A percentile compares a stretch with the other conserved stretches of the same genome.
Evolutionary conservation across 2,113 vertebrate genomes (phyloP).

Genomic region (Catharus minimus): DNA sequence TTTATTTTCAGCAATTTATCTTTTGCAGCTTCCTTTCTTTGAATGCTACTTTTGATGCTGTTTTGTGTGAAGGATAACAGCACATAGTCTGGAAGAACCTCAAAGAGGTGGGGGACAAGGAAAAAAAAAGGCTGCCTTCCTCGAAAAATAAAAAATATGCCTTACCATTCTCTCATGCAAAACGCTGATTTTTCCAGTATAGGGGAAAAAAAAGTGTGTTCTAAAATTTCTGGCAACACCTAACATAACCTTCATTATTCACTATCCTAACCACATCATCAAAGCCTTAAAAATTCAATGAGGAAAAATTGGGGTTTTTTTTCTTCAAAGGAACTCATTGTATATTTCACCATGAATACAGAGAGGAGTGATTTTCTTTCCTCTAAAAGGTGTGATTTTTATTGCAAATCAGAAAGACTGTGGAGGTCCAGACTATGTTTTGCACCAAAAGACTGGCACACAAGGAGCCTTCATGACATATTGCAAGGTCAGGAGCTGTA

Average conservation of each 20-base stretch:
- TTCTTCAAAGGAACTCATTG: constrained; percentile 50
- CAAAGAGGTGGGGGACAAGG: background rate
- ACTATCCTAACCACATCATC: constrained; percentile 28
- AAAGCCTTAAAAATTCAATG: constrained; percentile 28
- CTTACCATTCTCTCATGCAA: constrained; percentile 23
- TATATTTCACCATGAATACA: constrained; percentile 25
- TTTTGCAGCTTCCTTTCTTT: constrained; percentile 58
- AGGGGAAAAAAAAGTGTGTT: background rate
- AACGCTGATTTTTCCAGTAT: constrained; percentile 30
- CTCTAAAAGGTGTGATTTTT: constrained; percentile 50
- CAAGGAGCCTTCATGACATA: background rate
- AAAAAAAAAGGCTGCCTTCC: background rate
- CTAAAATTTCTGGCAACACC: constrained; percentile 25
- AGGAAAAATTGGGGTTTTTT: background rate
- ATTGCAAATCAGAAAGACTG: constrained; percentile 53
- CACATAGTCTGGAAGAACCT: constrained; percentile 33
- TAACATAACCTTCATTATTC: constrained; percentile 35
- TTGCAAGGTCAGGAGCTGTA: background rate
- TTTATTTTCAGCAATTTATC: constrained; percentile 60
- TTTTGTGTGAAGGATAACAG: constrained; percentile 58
- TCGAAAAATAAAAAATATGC: constrained; percentile 54
- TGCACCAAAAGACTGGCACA: background rate
- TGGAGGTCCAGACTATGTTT: background rate
- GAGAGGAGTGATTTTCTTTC: background rate
- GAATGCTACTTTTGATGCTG: constrained; percentile 45